Conservation (phyloP, 2,797 vertebrate genomes). For the Sarcophilus harrisii region DNA sequence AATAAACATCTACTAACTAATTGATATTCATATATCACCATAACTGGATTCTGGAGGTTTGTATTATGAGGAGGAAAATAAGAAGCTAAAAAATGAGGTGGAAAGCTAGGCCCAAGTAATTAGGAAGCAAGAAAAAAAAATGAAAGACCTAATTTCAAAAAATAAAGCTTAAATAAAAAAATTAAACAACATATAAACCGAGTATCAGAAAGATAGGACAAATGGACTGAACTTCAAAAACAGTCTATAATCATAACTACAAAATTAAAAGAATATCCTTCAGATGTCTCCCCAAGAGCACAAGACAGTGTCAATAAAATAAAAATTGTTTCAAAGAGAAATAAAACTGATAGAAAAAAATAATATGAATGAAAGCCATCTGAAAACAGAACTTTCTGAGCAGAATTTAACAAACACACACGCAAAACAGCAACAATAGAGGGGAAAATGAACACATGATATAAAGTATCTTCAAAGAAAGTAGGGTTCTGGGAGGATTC, state of each 20-base stretch:
- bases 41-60: neutral
- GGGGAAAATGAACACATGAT: neutral
- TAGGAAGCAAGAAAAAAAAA: neutral
- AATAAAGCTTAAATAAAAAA: neutral
- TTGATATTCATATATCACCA: neutral
- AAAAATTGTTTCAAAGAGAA: neutral
- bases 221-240: neutral
- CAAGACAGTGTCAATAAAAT: neutral
- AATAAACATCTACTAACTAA: neutral
- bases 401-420: neutral
- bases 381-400: neutral
- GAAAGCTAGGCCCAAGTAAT: neutral
- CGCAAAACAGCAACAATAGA: neutral
- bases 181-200: neutral
- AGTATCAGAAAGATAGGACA: neutral
- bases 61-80: neutral
- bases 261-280: neutral
- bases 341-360: neutral
- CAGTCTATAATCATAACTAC: neutral
- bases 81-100: neutral
- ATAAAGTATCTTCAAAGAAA: neutral
- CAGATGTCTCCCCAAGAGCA: neutral
- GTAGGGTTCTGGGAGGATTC: too few relatives aligned
- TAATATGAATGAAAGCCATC: neutral
- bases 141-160: neutral